Base-by-base conservation (phyloP, 92 coral and sea anemone genomes). In the Isaurus tuberculatus region DNA sequence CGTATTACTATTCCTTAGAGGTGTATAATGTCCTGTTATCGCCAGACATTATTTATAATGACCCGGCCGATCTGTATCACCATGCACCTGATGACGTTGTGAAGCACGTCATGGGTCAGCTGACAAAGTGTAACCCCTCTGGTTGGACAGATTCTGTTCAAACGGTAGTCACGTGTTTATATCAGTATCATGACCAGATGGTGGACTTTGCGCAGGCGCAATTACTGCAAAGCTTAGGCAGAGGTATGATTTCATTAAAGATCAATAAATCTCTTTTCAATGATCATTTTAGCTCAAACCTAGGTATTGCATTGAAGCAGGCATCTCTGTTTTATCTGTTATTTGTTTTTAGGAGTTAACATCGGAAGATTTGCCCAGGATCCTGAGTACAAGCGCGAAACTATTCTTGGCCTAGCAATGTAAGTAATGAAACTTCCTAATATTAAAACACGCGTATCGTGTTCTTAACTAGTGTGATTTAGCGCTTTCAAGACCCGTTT, bases 201-300 rank as follows among this genome's bases (percentile, higher is more conserved):
- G 86, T 94, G 51, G 99, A 96, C 88, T 94, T 96, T 88, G 85
- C 93, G 3, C 99, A 96, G 70, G 99, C 98, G 26, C 92, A 94
- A 75, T 88, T 94, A 58, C 94, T 96, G 43, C 98, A 92, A 68
- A 87, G 93, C 83, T 75, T 96, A 43, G 99, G 99, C 58, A 87
- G 97, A 78, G 99, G 99, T 95, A 85, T 27, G 23, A n/a, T 8
- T 2, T 43, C 7, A 28, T 10, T 22, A 20, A 7, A 20, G 7
- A 5, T 22, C 23, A 7, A 6, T 40, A 2, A 40, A 40, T 22
- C 63, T 55, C 27, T 0, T 55, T 55, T 55, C 25, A 60, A 9
- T 60, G 15, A 60, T 60, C 0, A 22, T 60, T n/a, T 1, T 8
- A 58, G 16, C 16, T 8, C 42, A 8, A 13, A 40, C 46, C 11